Conservation (phyloP, 2,888 invertebrate genomes). For the Tribolium freemani region DNA sequence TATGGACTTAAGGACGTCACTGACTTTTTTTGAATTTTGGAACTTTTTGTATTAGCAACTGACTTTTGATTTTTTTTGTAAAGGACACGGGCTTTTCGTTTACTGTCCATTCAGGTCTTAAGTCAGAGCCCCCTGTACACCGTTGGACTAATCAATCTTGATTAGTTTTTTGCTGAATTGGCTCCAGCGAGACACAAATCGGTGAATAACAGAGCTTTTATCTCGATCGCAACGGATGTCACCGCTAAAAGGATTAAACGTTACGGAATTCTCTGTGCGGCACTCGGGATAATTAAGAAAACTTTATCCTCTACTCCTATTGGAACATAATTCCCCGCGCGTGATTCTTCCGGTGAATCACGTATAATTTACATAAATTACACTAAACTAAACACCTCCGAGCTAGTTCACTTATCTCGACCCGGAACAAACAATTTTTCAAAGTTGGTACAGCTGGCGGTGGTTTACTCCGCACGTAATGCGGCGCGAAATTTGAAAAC, state of each 20-base stretch:
- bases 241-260: slow-evolving; percentile 25
- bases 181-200: slow-evolving; percentile 18
- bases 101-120: no score
- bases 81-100: no score
- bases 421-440: not conserved
- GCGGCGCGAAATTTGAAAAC: not conserved
- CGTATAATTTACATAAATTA: slow-evolving; percentile 4
- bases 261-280: slow-evolving; percentile 12
- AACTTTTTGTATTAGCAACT: no score
- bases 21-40: no score
- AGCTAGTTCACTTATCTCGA: no score
- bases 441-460: not conserved
- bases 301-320: not conserved
- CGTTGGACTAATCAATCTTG: not conserved
- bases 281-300: slow-evolving; percentile 17
- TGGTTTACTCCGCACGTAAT: not conserved
- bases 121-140: no score
- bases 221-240: slow-evolving; percentile 29
- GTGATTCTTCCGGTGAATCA: slow-evolving; percentile 2
- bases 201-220: slow-evolving; percentile 7
- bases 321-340: no score
- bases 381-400: not conserved
- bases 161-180: not conserved
- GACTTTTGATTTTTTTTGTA: no score
- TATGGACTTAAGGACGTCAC: no score